A percentile compares a stretch with the other conserved stretches of the same genome.
These are phyloP conservation scores for Eilema depressum DNA, from an alignment of 2,888 invertebrate genomes.

Conservation along the genomic window DNA sequence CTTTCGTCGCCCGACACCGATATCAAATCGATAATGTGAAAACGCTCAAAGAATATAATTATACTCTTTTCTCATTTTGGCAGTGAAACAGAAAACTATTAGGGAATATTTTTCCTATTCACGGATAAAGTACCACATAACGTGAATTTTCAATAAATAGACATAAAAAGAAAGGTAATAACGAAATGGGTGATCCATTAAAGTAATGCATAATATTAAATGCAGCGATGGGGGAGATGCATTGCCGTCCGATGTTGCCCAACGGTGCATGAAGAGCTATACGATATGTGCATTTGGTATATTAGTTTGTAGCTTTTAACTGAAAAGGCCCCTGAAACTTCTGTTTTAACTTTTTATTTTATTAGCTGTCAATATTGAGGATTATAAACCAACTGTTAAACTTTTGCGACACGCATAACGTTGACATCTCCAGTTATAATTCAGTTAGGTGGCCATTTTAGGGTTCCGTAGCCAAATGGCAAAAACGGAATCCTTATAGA, in stretches of 20 bases:
- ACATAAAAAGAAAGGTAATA: constrained; percentile 59
- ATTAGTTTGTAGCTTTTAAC: constrained; percentile 55
- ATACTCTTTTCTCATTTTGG: background rate
- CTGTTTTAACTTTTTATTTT: constrained; percentile 18
- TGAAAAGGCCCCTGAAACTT: constrained; percentile 33
- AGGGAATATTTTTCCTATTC: constrained; percentile 8
- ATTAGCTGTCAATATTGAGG: background rate
- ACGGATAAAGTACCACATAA: constrained; percentile 21
- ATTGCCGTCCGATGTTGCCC: constrained; percentile 62
- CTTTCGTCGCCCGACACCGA: too few relatives aligned
- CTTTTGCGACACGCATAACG: too few relatives aligned
- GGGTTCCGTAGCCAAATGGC: too few relatives aligned
- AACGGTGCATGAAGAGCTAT: constrained; percentile 73
- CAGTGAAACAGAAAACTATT: background rate
- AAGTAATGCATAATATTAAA: constrained; percentile 75
- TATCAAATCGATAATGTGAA: too few relatives aligned
- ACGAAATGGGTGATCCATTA: constrained; percentile 83
- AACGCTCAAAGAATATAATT: too few relatives aligned
- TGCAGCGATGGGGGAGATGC: constrained; percentile 68
- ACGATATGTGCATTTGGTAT: constrained; percentile 69
- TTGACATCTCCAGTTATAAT: too few relatives aligned
- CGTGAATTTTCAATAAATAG: constrained; percentile 48
- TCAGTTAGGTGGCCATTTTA: too few relatives aligned
- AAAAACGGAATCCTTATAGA: too few relatives aligned
- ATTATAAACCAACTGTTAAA: too few relatives aligned